Conservation (phyloP, 2,888 invertebrate genomes). For the Heliconius erato region DNA sequence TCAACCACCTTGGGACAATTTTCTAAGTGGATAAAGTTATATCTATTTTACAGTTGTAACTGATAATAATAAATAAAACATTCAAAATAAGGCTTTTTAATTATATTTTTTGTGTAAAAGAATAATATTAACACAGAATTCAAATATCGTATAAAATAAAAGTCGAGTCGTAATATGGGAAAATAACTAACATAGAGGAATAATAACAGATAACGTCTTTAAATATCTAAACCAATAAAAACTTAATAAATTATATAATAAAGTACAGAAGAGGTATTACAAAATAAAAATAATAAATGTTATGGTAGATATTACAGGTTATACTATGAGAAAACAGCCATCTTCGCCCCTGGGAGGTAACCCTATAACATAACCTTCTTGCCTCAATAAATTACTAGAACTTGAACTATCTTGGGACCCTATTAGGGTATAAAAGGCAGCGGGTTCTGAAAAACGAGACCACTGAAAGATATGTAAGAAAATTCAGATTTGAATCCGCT, state of each 20-base stretch:
- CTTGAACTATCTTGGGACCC: conserved; percentile 56
- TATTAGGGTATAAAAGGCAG: conserved; percentile 35
- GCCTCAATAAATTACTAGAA: conserved; percentile 64
- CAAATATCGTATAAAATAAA: neutral
- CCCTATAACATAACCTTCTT: conserved; percentile 48
- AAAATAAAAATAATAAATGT: neutral
- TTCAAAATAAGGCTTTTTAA: neutral
- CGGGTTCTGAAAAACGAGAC: conserved; percentile 19
- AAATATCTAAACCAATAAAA: neutral
- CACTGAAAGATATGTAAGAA: no score
- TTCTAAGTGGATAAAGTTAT: conserved; percentile 14
- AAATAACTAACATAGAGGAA: rapidly evolving
- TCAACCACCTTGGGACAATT: conserved; percentile 54
- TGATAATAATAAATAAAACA: neutral
- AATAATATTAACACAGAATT: neutral
- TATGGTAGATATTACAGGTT: neutral
- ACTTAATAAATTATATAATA: no score
- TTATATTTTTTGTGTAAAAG: neutral
- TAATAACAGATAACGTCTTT: neutral
- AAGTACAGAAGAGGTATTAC: neutral
- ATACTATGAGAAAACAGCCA: conserved; percentile 15
- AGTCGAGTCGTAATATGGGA: neutral
- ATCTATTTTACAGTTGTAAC: neutral
- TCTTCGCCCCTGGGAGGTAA: conserved; percentile 1
- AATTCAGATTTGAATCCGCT: no score